Conservation (phyloP, 1,140 invertebrate genomes). For the Harlomillsia oculata region DNA sequence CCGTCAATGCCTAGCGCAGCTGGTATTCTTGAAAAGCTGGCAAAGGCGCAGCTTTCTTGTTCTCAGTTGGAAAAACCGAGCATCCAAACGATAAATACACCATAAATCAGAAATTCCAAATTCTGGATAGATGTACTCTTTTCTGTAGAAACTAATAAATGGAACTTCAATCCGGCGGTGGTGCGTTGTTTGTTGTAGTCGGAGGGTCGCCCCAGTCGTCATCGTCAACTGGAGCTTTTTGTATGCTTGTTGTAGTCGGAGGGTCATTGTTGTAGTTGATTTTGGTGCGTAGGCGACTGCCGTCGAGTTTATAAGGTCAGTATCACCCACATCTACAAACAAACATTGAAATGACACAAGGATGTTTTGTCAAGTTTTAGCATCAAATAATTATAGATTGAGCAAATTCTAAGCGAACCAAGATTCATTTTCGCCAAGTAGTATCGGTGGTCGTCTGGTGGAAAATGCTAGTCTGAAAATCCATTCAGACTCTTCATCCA, state of each 20-base stretch:
- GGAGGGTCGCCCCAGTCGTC: conserved; percentile 13
- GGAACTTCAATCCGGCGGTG: conserved; percentile 66
- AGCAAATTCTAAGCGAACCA: no score
- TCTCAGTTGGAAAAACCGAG: conserved; percentile 84
- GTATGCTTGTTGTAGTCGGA: neutral
- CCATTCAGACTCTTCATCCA: conserved; percentile 94
- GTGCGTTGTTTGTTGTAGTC: neutral
- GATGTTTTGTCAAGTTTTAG: conserved; percentile 14
- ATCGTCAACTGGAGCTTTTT: conserved; percentile 5
- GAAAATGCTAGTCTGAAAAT: conserved; percentile 91
- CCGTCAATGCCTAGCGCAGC: conserved; percentile 69
- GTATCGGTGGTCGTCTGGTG: neutral
- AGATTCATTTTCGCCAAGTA: neutral
- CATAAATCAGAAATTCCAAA: conserved; percentile 92
- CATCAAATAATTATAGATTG: conserved; percentile 25
- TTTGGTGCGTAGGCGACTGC: neutral
- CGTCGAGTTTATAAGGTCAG: conserved; percentile 15
- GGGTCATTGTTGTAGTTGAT: neutral
- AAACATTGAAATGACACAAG: neutral
- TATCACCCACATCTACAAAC: neutral
- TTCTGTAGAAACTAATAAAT: conserved; percentile 97
- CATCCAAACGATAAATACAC: conserved; percentile 93
- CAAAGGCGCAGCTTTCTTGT: conserved; percentile 75
- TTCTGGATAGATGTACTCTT: conserved; percentile 93
- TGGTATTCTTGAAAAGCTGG: conserved; percentile 75